Conservation (phyloP, 2,797 vertebrate species). For the Falco concolor region DNA sequence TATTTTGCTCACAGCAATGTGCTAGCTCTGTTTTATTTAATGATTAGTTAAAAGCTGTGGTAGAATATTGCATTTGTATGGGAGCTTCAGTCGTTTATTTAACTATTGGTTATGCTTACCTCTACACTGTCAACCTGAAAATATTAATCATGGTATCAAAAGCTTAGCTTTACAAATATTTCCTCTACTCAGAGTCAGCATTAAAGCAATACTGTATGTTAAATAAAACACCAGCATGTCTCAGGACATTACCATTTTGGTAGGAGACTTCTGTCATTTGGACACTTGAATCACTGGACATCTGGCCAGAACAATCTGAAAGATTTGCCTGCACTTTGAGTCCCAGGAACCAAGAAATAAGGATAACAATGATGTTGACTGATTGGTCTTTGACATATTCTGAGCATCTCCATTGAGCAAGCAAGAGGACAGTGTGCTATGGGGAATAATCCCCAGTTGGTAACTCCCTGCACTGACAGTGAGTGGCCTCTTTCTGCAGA, state of each 20-base stretch:
- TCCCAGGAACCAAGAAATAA: not conserved
- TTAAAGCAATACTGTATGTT: not conserved
- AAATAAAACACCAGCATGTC: not conserved
- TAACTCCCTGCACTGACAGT: not conserved
- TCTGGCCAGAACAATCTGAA: not conserved
- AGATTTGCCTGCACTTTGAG: not conserved
- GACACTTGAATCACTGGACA: not conserved
- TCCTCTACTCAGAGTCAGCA: not conserved
- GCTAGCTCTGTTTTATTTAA: constrained; percentile 45
- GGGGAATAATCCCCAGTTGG: not conserved
- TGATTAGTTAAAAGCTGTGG: constrained; percentile 29
- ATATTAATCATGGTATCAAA: constrained; percentile 8
- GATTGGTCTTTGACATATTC: not conserved
- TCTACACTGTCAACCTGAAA: not conserved
- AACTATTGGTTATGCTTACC: constrained; percentile 27
- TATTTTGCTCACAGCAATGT: constrained; percentile 63
- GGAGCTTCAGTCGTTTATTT: constrained; percentile 7
- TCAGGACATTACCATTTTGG: not conserved
- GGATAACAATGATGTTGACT: not conserved
- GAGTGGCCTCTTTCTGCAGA: not conserved
- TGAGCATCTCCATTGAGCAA: not conserved
- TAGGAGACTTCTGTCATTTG: not conserved
- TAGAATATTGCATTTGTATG: not conserved
- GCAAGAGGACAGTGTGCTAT: not conserved
- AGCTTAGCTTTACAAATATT: not conserved